These are phyloP conservation scores for Donacobius atricapilla DNA, from an alignment of 2,113 vertebrate species.

Conservation along the genomic window DNA sequence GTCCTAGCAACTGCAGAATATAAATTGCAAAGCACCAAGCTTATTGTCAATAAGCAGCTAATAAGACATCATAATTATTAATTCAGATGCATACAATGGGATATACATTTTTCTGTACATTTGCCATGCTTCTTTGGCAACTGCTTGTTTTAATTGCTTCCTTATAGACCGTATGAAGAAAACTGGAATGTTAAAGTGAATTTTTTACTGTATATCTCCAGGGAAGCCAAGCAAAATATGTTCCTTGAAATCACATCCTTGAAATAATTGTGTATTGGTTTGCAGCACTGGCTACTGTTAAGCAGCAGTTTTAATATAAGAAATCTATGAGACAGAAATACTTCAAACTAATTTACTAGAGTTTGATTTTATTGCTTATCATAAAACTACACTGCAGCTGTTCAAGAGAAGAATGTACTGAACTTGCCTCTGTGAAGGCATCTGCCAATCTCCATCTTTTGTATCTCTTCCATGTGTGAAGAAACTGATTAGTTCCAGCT, in stretches of 20 bases:
- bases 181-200: neutral
- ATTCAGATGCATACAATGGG: neutral
- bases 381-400: neutral
- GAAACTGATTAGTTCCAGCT: neutral
- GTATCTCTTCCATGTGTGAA: neutral
- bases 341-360: constrained; percentile 17
- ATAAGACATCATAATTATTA: neutral
- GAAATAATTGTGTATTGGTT: neutral
- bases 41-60: neutral
- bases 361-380: constrained; percentile 13
- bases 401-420: neutral
- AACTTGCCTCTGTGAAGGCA: neutral
- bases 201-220: neutral
- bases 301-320: neutral
- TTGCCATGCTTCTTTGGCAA: neutral
- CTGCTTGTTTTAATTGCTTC: neutral
- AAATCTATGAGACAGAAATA: neutral
- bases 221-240: neutral
- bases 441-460: neutral
- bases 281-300: neutral
- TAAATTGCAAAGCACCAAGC: neutral
- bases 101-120: neutral
- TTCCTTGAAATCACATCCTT: neutral
- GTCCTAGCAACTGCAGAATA: neutral
- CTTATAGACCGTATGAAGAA: neutral